Conservation (phyloP, 2,888 invertebrate genomes). For the Adelognathus sp. region DNA sequence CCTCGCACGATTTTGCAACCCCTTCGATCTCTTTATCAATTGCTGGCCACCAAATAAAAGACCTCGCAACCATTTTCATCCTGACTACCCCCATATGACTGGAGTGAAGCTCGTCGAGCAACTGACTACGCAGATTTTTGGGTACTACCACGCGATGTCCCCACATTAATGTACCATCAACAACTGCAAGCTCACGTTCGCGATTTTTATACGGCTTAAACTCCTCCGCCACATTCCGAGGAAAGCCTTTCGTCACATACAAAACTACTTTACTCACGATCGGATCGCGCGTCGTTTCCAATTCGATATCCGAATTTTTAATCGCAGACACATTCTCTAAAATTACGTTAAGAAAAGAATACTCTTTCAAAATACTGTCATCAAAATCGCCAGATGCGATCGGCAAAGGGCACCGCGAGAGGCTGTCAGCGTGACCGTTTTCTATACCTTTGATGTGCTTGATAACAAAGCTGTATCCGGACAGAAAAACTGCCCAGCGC, state of each 20-base stretch:
- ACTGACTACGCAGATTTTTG: conserved; percentile 7
- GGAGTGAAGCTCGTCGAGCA: conserved; percentile 51
- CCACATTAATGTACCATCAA: conserved; percentile 38
- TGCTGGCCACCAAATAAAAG: conserved; percentile 55
- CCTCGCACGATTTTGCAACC: conserved; percentile 59
- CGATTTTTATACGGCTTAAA: conserved; percentile 14
- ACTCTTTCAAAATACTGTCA: not conserved
- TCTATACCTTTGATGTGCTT: conserved; percentile 4
- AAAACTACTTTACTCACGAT: not conserved
- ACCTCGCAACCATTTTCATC: conserved; percentile 49
- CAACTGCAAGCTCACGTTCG: not conserved
- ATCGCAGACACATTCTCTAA: not conserved
- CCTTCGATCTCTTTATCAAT: conserved; percentile 32
- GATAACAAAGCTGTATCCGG: not conserved
- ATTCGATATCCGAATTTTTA: not conserved
- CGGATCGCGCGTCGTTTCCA: not conserved
- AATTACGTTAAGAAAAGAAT: conserved; percentile 25
- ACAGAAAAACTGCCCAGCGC: conserved; percentile 40
- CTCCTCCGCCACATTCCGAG: not conserved
- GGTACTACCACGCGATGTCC: conserved; percentile 57
- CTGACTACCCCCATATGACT: conserved; percentile 47
- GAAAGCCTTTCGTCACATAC: conserved; percentile 1
- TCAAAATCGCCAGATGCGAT: not conserved
- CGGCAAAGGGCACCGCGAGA: conserved; percentile 8
- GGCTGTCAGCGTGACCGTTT: conserved; percentile 17